Conservation (phyloP, 2,888 invertebrate genomes). For the Sialis lutaria region DNA sequence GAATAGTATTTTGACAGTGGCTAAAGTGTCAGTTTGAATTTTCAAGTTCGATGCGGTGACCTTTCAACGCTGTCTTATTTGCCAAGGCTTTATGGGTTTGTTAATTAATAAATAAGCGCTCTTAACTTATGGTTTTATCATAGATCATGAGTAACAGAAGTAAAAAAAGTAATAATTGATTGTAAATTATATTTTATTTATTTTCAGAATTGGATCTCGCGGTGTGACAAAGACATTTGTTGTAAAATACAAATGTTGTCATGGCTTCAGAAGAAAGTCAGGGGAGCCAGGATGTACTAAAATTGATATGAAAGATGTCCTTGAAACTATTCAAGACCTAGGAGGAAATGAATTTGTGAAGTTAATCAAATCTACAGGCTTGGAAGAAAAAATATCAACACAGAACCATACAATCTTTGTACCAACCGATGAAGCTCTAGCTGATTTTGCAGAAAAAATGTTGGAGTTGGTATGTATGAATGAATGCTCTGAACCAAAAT, state of each 20-base stretch:
- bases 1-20: no score
- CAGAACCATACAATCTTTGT: conserved; percentile 44
- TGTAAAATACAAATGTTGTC: conserved; percentile 48
- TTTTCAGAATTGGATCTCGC: conserved; percentile 32
- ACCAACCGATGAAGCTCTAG: conserved; percentile 41
- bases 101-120: no score
- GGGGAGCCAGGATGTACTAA: conserved; percentile 20
- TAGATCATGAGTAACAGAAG: no score
- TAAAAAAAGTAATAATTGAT: no score
- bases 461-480: conserved; percentile 29
- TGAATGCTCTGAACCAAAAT: no score
- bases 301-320: conserved; percentile 36
- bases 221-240: conserved; percentile 41
- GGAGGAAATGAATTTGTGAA: conserved; percentile 38
- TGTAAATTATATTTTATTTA: neutral
- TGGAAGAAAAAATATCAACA: conserved; percentile 28
- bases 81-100: no score
- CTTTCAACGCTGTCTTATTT: no score
- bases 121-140: no score
- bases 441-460: conserved; percentile 31
- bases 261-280: conserved; percentile 34
- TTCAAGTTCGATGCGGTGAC: no score
- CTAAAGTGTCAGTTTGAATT: no score
- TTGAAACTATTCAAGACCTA: conserved; percentile 35
- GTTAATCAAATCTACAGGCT: conserved; percentile 30